Evolutionary conservation across 2,797 vertebrate genomes (phyloP).

Genomic region (Crocodylus rhombifer): DNA sequence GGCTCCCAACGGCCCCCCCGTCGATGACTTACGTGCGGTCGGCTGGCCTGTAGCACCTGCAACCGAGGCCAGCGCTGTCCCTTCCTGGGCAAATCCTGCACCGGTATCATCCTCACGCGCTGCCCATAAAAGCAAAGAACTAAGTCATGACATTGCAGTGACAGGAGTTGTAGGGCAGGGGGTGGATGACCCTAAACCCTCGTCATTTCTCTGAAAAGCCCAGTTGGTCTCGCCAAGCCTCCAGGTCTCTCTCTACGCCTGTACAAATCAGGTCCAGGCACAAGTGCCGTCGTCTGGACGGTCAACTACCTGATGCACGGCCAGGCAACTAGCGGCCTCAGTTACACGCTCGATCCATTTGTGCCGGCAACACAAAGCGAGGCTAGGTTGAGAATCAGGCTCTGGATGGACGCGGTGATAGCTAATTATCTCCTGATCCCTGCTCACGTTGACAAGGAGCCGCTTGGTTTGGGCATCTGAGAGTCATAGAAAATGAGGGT

Average conservation of each 20-base stretch:
- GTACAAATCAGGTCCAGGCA: not conserved
- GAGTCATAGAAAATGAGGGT: too few species aligned
- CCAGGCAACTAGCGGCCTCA: not conserved
- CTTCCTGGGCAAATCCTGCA: not conserved
- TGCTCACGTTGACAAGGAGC: not conserved
- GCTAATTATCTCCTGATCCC: not conserved
- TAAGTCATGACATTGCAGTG: not conserved
- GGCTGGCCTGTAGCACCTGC: not conserved
- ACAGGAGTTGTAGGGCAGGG: not conserved
- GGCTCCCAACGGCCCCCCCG: not conserved
- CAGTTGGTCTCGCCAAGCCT: not conserved
- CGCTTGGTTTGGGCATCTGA: not conserved
- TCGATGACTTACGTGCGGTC: not conserved
- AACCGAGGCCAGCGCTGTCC: not conserved
- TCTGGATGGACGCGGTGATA: not conserved
- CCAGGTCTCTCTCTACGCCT: not conserved
- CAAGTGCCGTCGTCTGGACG: not conserved
- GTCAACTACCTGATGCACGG: not conserved
- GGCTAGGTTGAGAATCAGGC: not conserved
- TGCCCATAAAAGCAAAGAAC: not conserved
- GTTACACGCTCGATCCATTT: not conserved
- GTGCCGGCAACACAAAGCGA: not conserved
- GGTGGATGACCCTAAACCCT: not conserved
- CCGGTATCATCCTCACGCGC: rapidly evolving
- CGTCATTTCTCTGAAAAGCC: not conserved